Evolutionary conservation across 2,113 vertebrate species (phyloP), one percentile per base, ranked within the genome.

Genomic region (Urocolius indicus): DNA sequence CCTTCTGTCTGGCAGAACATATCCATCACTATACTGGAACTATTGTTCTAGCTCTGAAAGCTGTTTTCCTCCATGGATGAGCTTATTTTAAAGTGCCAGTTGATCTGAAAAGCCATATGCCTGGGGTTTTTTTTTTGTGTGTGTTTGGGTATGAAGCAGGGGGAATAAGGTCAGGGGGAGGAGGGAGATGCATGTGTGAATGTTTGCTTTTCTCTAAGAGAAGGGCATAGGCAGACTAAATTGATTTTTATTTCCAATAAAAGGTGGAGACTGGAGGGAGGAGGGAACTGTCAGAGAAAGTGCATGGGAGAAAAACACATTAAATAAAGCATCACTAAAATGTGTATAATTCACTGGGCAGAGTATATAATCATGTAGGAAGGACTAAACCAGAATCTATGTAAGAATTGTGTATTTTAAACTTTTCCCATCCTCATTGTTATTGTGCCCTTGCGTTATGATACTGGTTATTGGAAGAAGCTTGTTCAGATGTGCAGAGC

Each of bases 21-120:
- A 94, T 92, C 76, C 77, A 72, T 96, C 69, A 75, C 65, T 93
- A 34, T 85, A 58, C 32, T 62, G 11, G 45, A 19, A 51, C 36
- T 81, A 90, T 94, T 96, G 94, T 95, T 96, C 94, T 93, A 79
- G 52, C 84, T 84, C 75, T 94, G 89, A 95, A 96, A 97, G 73
- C 74, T 94, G 88, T 94, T 93, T 88, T 93, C 65, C 82, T 87
- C 75, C 6, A 17, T 87, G 55, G 80, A 89, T 93, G 90, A 95
- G 74, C 74, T 96, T 97, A 82, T 94, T 97, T 93, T 94, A 43
- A 92, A 94, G 76, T 91, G 86, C 24, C 88, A 94, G 68, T 90
- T 97, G 84, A 95, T 95, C 81, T 93, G 89, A 96, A 97, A 97
- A 95, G 86, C 66, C 45, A n/a, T 72, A 38, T 93, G 67, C 52